Conservation (phyloP, 2,113 vertebrate species). For the Eulemur macaco region DNA sequence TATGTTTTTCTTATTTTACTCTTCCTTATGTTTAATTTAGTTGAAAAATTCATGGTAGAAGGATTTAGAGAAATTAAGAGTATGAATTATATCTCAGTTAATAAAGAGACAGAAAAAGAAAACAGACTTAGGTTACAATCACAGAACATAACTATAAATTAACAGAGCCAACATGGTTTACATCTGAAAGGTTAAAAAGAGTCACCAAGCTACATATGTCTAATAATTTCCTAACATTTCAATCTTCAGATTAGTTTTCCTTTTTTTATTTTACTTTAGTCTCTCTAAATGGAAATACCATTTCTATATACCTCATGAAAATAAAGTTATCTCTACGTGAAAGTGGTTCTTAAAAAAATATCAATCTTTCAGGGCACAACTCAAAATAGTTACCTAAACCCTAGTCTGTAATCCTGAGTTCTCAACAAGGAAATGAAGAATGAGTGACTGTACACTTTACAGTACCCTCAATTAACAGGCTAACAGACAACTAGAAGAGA, state of each 20-base stretch:
- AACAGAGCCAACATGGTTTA: constrained; percentile 34
- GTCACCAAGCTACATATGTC: constrained; percentile 38
- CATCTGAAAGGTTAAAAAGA: constrained; percentile 59
- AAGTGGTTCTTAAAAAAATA: constrained; percentile 32
- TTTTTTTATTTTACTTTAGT: background rate
- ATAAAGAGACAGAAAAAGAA: constrained; percentile 52
- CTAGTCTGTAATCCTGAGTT: background rate
- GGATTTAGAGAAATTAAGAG: constrained; percentile 51
- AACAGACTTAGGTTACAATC: constrained; percentile 39
- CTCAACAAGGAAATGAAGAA: constrained; percentile 39
- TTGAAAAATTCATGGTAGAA: constrained; percentile 31
- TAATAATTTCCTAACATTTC: constrained; percentile 62
- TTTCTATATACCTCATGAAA: constrained; percentile 34
- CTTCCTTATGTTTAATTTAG: constrained; percentile 24
- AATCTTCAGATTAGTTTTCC: constrained; percentile 32
- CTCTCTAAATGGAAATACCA: constrained; percentile 37
- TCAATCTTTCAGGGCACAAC: constrained; percentile 12
- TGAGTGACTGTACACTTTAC: background rate
- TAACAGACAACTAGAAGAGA: constrained; percentile 29
- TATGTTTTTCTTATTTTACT: background rate
- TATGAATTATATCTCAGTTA: constrained; percentile 49
- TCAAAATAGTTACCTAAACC: constrained; percentile 48
- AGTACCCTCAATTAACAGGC: background rate
- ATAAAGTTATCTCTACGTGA: constrained; percentile 33
- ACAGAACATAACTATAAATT: constrained; percentile 46